Base-by-base conservation (phyloP, 2,113 vertebrate genomes). In the Engraulis encrasicolus region DNA sequence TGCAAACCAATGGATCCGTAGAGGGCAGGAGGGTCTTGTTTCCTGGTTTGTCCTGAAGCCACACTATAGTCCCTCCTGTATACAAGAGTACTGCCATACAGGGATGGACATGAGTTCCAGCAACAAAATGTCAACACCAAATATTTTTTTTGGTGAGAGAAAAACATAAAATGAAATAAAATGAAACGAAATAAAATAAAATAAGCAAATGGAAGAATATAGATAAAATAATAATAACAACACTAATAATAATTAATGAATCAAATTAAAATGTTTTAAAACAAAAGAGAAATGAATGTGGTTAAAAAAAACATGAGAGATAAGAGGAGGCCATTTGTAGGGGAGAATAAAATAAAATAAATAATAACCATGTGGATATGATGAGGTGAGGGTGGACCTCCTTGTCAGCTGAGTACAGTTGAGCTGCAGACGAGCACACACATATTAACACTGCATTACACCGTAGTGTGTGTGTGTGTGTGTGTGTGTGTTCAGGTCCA, bases 151-250 rank as follows among this genome's bases (percentile, higher is more conserved):
- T 34, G 61, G 27, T 71, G 61, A 34, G 61, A n/a, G 27, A 15
- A 66, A 71, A 71, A 18, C 17, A 52, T 52, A 4, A 36, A 71
- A 71, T 34, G 15, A 17, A 6, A 23, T n/a, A n/a, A n/a, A n/a
- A n/a, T n/a, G n/a, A n/a, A n/a, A n/a, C n/a, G n/a, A n/a, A n/a
- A n/a, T n/a, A n/a, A n/a, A n/a, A n/a, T n/a, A n/a, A n/a, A n/a
- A n/a, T n/a, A n/a, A n/a, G n/a, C n/a, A n/a, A n/a, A n/a, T n/a
- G n/a, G n/a, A n/a, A n/a, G n/a, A n/a, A n/a, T n/a, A n/a, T n/a
- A n/a, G n/a, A n/a, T n/a, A n/a, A 58, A 58, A 58, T 19, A 58
- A 58, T n/a, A 74, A 52, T n/a, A n/a, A n/a, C n/a, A 52, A 52
- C 19, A 52, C 3, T 45, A 45, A 45, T 17, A 52, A 52, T 52